phyloP scores from a whole-genome alignment of 2,888 invertebrate genomes.

The Scaptomyza reducta region DNA sequence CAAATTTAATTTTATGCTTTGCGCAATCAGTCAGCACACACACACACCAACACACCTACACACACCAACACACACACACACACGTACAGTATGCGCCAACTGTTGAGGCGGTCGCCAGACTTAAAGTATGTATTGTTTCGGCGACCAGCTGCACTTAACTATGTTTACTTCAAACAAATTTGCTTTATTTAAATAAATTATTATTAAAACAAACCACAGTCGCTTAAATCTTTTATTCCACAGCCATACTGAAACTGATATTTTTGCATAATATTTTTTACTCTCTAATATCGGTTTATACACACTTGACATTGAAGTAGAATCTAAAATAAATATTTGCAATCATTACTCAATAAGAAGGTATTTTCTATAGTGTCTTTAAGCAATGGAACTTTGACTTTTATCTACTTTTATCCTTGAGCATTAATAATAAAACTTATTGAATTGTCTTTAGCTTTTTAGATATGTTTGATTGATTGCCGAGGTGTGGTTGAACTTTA shows the following conservation, averaged over 20 bases:
- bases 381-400: constrained; percentile 45
- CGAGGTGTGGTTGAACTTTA: not conserved
- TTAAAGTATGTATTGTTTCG: constrained; percentile 8
- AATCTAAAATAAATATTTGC: not conserved
- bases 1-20: constrained; percentile 79
- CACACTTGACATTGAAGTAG: constrained; percentile 16
- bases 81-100: constrained; percentile 32
- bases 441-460: constrained; percentile 24
- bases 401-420: constrained; percentile 40
- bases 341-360: not conserved
- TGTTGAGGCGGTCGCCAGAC: constrained; percentile 50
- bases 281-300: too few species aligned
- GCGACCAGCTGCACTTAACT: constrained; percentile 61
- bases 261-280: too few species aligned
- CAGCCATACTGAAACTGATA: too few species aligned
- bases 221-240: not conserved
- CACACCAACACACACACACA: constrained; percentile 5
- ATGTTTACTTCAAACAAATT: constrained; percentile 67
- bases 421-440: constrained; percentile 28
- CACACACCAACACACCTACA: constrained; percentile 9
- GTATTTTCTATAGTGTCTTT: not conserved
- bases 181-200: constrained; percentile 77
- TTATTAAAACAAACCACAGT: constrained; percentile 50
- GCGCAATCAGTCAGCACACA: constrained; percentile 72
- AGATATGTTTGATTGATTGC: constrained; percentile 42